These are phyloP conservation scores for Diplodus puntazzo DNA, from an alignment of 2,797 vertebrate genomes.

Conservation along the genomic window DNA sequence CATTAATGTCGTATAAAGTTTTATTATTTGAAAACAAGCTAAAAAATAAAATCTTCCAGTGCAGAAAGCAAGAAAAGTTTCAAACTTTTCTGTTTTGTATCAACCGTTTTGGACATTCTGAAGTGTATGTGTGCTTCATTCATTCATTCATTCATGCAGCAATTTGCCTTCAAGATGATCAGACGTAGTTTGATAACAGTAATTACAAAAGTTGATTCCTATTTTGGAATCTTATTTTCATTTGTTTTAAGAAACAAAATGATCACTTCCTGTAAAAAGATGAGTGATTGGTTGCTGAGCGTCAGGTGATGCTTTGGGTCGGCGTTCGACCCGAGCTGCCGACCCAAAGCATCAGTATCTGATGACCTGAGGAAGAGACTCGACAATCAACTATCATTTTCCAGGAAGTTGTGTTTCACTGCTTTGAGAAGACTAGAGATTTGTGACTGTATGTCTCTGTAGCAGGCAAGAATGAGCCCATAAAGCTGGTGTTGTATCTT, in stretches of 20 bases:
- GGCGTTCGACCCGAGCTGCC: too few species aligned
- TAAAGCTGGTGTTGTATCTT: background rate
- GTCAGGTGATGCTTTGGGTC: too few species aligned
- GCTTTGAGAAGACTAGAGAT: background rate
- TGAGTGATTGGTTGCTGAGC: too few species aligned
- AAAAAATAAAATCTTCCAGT: background rate
- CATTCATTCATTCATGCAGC: background rate
- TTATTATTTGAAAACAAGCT: background rate
- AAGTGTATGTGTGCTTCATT: background rate
- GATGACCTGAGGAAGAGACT: too few species aligned
- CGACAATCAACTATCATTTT: too few species aligned
- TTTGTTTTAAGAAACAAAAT: too few species aligned
- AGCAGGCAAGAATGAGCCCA: background rate
- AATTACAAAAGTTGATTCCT: background rate
- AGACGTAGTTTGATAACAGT: rapidly evolving
- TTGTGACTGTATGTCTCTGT: background rate
- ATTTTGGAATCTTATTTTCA: too few species aligned
- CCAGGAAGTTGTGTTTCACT: too few species aligned
- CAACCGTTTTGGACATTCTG: background rate
- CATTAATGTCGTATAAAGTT: background rate
- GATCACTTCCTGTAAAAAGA: too few species aligned
- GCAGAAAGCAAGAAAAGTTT: too few species aligned
- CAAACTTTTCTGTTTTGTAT: background rate
- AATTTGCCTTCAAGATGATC: background rate
- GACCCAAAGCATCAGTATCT: too few species aligned